Evolutionary conservation across 2,113 vertebrate species (phyloP), one percentile per base, ranked within the genome.

Genomic region (Tragelaphus imberbis): DNA sequence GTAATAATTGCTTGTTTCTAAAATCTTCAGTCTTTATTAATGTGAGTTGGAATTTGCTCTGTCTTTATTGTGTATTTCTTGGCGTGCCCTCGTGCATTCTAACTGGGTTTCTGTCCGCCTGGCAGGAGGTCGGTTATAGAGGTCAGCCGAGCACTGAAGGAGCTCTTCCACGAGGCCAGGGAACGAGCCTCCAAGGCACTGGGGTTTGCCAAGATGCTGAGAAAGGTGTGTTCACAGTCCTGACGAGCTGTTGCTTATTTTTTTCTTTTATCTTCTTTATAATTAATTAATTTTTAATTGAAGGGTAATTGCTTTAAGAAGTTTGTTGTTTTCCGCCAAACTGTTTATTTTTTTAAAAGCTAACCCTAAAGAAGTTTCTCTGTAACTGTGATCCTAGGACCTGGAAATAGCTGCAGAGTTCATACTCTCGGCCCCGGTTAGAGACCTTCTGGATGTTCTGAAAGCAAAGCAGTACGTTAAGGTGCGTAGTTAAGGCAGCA

Each of bases 121-220:
- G 97, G 36, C 95, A 99, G 99, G 99, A 99, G 99, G 15, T 99
- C 99, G 1, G 99, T 99, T 84, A 99, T 99, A 53, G 99, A 99
- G 98, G 99, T 99, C 4, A 99, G 99, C 96, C 99, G 99, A 13
- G 99, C 99, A 1, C 99, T 99, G 40, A 99, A 99, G 98, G 99
- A 99, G 93, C 99, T 99, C 68, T 99, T 99, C 97, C 99, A 99
- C 3, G 99, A 99, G 98, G 99, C 99, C 94, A 99, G 99, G 95
- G 99, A 99, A 85, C 98, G 99, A 88, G 99, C 99, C 4, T 99
- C 99, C 84, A 99, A 99, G 98, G 99, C 99, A 2, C 99, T 99
- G 93, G 99, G 99, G 19, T 99, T 99, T 98, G 99, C 99, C 94
- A 99, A 99, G 97, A 99, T 99, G 99, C 98, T 99, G 75, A 99